Evolutionary conservation across 2,888 invertebrate genomes (phyloP), one percentile per base, ranked within the genome.

Genomic region (Euplagia quadripunctaria): DNA sequence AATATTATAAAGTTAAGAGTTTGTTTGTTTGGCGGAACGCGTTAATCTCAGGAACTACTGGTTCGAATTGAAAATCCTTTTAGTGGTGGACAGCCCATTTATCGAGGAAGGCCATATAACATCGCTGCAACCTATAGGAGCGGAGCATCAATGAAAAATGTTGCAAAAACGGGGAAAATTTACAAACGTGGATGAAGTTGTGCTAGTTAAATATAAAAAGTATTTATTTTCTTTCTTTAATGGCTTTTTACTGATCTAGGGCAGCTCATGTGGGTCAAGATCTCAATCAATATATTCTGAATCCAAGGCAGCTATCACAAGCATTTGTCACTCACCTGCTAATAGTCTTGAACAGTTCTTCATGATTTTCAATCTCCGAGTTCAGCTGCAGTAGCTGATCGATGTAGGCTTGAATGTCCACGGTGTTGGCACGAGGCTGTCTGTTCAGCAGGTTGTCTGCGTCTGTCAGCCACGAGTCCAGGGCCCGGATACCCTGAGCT

Each of bases 291-390:
- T 51, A 16, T 51, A 46, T 52, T 17, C 17, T 52, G 7, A 16
- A 17, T 55, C 9, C 8, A 17, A 8, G 8, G 8, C 55, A n/a
- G 17, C 55, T 55, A 17, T 55, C n/a, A 20, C 12, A 46, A 4
- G 12, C 14, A 41, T n/a, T 46, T 63, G 5, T 17, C 14, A 73
- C 84, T 68, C 71, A 95, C 95, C 95, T 98, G 92, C 99, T 99
- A 64, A 99, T 97, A 74, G 96, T 97, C 93, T 99, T 99, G 90
- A 99, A 99, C 4, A 99, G 94, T 77, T 98, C 98, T 91, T 99
- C 99, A 79, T 98, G 97, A 64, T 97, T 97, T 86, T 98, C 98
- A 1, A 99, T 97, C 94, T 99, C 98, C 4, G 96, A 96, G 90
- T 98, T 98, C 52, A 98, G 96, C 77, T 96, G 96, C 92, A 98